A percentile compares a stretch with the other conserved stretches of the same genome.
Evolutionary conservation across 2,797 vertebrate species (phyloP).

Genomic region (Gymnothorax javanicus): DNA sequence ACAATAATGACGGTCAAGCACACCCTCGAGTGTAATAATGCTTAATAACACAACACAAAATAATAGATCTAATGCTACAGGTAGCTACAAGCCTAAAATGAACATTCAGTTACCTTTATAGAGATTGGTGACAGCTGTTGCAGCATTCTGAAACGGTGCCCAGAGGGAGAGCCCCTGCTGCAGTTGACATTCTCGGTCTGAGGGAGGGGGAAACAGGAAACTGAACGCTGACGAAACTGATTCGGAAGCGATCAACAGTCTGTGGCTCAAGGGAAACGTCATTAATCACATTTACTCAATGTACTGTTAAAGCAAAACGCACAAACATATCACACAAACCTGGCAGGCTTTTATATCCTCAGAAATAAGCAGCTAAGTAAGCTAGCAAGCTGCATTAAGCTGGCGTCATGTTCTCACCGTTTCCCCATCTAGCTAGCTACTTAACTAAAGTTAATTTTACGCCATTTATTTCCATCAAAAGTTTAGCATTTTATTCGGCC

Average conservation of each 20-base stretch:
- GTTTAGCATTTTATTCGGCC: no score
- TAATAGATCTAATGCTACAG: not conserved
- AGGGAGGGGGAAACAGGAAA: conserved; percentile 33
- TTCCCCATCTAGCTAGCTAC: no score
- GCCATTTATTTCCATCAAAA: no score
- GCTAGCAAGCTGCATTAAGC: no score
- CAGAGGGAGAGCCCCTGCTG: conserved; percentile 95
- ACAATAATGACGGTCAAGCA: no score
- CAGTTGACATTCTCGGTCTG: conserved; percentile 95
- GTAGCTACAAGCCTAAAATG: not conserved
- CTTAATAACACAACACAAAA: not conserved
- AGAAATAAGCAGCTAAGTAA: no score
- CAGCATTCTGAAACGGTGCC: conserved; percentile 97
- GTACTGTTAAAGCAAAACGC: not conserved
- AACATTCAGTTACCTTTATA: conserved; percentile 89
- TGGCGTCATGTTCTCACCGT: no score
- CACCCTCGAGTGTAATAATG: no score
- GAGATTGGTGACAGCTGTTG: conserved; percentile 96
- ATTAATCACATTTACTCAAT: not conserved
- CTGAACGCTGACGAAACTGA: conserved; percentile 37
- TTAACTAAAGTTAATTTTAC: no score
- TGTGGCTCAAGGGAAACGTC: conserved; percentile 43
- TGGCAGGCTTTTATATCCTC: no score
- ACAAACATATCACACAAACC: no score
- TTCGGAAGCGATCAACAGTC: conserved; percentile 48